phyloP scores from a whole-genome alignment of 2,797 vertebrate genomes.

The Sciurus vulgaris region DNA sequence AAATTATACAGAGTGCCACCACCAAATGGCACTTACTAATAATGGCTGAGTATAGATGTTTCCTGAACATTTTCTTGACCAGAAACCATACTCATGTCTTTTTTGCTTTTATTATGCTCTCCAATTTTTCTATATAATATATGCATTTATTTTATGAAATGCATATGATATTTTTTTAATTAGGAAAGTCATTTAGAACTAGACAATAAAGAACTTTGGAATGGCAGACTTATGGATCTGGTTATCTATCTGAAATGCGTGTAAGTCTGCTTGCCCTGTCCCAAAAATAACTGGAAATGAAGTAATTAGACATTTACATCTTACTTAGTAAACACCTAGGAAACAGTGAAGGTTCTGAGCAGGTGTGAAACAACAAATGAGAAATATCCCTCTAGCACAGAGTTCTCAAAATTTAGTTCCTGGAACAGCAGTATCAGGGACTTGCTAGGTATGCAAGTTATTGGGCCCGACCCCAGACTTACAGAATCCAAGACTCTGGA shows the following conservation, averaged over 20 bases:
- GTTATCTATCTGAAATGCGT: neutral
- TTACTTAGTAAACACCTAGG: neutral
- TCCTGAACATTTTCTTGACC: neutral
- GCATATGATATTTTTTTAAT: neutral
- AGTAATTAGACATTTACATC: neutral
- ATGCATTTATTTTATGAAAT: constrained; percentile 40
- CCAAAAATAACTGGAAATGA: constrained; percentile 5
- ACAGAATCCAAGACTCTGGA: neutral
- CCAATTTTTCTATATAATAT: neutral
- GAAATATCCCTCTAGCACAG: neutral
- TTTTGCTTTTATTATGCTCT: neutral
- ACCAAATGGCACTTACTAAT: neutral
- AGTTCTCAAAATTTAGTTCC: neutral
- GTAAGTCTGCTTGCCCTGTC: neutral
- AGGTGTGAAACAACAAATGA: neutral
- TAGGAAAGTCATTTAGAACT: constrained; percentile 4
- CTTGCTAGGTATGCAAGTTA: constrained; percentile 20
- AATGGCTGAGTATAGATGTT: neutral
- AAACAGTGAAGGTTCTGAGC: neutral
- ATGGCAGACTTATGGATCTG: neutral
- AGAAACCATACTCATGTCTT: neutral
- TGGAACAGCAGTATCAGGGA: neutral
- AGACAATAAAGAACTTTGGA: neutral
- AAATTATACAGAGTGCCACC: neutral
- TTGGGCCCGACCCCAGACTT: neutral